Percentiles rank a stretch among this genome's conserved stretches.
phyloP scores from a whole-genome alignment of 2,797 vertebrate species.

The Apogon talboti region DNA sequence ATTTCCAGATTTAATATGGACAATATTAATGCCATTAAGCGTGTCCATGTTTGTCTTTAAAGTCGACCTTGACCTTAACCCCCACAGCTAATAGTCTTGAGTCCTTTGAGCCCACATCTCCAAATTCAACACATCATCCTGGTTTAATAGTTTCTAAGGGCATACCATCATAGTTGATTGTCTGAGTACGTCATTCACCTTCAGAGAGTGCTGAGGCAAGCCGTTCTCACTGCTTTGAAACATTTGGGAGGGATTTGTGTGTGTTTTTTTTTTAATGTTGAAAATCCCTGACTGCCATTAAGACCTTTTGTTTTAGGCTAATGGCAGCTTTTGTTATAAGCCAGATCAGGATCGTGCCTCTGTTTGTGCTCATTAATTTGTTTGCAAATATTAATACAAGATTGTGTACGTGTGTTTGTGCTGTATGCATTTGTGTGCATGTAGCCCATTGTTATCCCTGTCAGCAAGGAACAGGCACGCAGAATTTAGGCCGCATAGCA shows the following conservation, averaged over 20 bases:
- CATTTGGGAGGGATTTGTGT: slow-evolving; percentile 47
- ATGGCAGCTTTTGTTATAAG: slow-evolving; percentile 54
- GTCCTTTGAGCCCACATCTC: slow-evolving; percentile 8
- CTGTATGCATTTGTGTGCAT: slow-evolving; percentile 9
- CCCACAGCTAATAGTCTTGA: neutral
- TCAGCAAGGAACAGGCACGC: slow-evolving; percentile 20
- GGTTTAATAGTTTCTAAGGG: slow-evolving; percentile 26
- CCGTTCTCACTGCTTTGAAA: slow-evolving; percentile 35
- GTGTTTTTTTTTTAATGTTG: slow-evolving; percentile 10
- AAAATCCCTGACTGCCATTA: slow-evolving; percentile 44
- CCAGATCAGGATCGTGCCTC: slow-evolving; percentile 36
- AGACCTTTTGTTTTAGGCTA: slow-evolving; percentile 36
- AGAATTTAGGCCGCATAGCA: slow-evolving; percentile 41
- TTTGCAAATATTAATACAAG: slow-evolving; percentile 40
- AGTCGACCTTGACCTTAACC: slow-evolving; percentile 14
- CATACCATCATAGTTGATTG: slow-evolving; percentile 20
- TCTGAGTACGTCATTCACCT: slow-evolving; percentile 33
- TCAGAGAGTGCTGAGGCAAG: slow-evolving; percentile 33
- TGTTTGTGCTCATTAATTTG: slow-evolving; percentile 55
- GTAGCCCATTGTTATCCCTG: slow-evolving; percentile 50
- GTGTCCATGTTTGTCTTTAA: neutral
- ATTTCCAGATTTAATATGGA: slow-evolving; percentile 19
- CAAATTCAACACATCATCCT: slow-evolving; percentile 24
- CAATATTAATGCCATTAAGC: slow-evolving; percentile 29
- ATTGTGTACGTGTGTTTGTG: slow-evolving; percentile 16